Evolutionary conservation across 1,140 invertebrate genomes (phyloP), one percentile per base, ranked within the genome.

Genomic region (Akabosia matsudoensis): DNA sequence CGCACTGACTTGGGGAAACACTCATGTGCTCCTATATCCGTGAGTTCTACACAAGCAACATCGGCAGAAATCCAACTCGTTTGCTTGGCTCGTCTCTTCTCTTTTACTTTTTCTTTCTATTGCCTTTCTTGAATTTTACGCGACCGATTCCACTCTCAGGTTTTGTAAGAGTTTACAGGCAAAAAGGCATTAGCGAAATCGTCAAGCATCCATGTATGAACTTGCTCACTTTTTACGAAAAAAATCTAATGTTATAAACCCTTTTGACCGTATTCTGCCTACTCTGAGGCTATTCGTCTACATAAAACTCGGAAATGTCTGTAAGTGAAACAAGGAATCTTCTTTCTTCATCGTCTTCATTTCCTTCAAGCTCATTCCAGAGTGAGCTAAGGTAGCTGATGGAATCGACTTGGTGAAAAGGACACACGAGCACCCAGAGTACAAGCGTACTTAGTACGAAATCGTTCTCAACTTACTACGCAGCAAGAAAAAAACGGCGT

Each of bases 341-440:
- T 22, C 18, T 45, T 61, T 61, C 54, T 61, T 61, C 45, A 13
- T n/a, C n/a, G 10, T 61, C 54, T 61, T 14, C 54, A 16, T 24
- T 61, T 51, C 10, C 45, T 51, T 10, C 45, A 13, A 61, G 54
- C 54, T n/a, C 54, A 16, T 61, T 61, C 54, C 54, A 61, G 54
- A 61, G 54, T 56, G 61, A 67, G 61, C 61, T 67, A 28, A 67
- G 28, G 61, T 22, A 67, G 61, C 28, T 31, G n/a, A n/a, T 30
- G 3, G 54, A 61, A 22, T 24, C 7, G 37, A 10, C 7, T 7
- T 45, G 37, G 54, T 56, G 61, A 67, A 28, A 67, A 67, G 61
- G 61, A 67, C 61, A 67, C 61, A 61, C 7, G 54, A 61, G 24
- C 61, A 31, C n/a, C n/a, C n/a, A n/a, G n/a, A 67, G 26, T 28